Base-by-base conservation (phyloP, 1,140 invertebrate species). In the Cyphomyrmex costatus region DNA sequence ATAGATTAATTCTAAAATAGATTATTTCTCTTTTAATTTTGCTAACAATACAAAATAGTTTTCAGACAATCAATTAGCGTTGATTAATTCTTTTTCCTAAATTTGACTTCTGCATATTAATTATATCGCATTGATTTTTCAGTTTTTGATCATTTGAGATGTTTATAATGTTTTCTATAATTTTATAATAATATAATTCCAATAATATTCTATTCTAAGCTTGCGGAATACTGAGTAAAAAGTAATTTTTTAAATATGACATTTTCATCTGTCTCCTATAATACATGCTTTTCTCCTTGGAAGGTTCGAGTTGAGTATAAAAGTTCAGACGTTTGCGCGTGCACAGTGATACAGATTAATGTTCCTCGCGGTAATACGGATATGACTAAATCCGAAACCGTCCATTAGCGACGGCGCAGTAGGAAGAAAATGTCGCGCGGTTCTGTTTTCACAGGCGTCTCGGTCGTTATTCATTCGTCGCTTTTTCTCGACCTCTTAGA, bases 331-430 rank as follows among this genome's bases (percentile, higher is more conserved):
- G 79, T 73, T 58, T 46, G 79, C n/a, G 21, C 65, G 51, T 27
- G 36, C 53, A 60, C 68, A 8, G 53, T 46, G 68, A 83, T 83
- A 83, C 79, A 60, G 79, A 83, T 83, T 83, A 83, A 83, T 83
- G 79, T 60, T 42, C 56, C 68, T 74, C 53, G 27, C 68, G 70
- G 79, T 83, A 83, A 74, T 83, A 83, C 70, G 79, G 79, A 74
- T 83, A 74, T 60, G 79, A 83, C 79, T 83, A 83, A 83, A 83
- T 83, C 68, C 79, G 79, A 83, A 83, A 83, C 79, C 79, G 68
- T 74, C 79, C 79, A 83, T 83, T 74, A 83, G 79, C 68, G 53
- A 83, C 68, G 70, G 24, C 36, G 79, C 68, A 56, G 53, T 73
- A 83, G 36, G 68, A 83, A 74, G 79, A 83, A 83, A 83, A 83